phyloP scores from a whole-genome alignment of 2,113 vertebrate species.

The Genyomyrus donnyi region DNA sequence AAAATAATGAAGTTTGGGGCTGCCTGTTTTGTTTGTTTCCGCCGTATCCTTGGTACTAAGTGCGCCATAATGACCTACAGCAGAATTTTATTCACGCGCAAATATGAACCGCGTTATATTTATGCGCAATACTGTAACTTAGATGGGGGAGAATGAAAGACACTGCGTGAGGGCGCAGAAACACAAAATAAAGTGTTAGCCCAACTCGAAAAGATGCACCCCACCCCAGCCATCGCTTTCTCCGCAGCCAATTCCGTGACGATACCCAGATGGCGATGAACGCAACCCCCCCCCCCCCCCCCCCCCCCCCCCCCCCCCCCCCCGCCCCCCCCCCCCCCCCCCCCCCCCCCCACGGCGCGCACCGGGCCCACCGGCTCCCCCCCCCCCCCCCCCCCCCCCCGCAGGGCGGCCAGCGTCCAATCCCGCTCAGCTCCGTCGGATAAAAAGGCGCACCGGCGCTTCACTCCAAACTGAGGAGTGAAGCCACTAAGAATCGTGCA shows the following conservation, averaged over 20 bases:
- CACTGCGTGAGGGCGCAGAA: neutral
- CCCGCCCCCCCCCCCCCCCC: too few species aligned
- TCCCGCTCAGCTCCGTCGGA: slow-evolving; percentile 22
- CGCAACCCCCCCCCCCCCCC: neutral
- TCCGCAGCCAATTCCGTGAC: neutral
- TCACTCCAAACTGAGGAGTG: neutral
- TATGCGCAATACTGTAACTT: neutral
- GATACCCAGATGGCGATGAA: neutral
- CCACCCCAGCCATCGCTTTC: neutral
- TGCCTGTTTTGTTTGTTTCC: neutral
- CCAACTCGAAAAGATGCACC: neutral
- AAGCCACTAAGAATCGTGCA: neutral
- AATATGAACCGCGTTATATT: neutral
- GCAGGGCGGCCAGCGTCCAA: slow-evolving; percentile 28
- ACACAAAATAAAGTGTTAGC: neutral
- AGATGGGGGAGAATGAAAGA: neutral
- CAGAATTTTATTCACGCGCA: neutral
- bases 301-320: neutral
- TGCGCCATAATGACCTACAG: neutral
- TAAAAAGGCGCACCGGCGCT: slow-evolving; percentile 22
- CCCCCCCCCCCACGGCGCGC: too few species aligned
- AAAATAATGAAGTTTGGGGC: neutral
- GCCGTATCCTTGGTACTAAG: neutral
- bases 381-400: neutral
- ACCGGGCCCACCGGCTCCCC: too few species aligned